Percentiles rank a stretch among this genome's conserved stretches.
These are phyloP conservation scores for Etheostoma perlongum DNA, from an alignment of 2,797 vertebrate species.

Conservation along the genomic window DNA sequence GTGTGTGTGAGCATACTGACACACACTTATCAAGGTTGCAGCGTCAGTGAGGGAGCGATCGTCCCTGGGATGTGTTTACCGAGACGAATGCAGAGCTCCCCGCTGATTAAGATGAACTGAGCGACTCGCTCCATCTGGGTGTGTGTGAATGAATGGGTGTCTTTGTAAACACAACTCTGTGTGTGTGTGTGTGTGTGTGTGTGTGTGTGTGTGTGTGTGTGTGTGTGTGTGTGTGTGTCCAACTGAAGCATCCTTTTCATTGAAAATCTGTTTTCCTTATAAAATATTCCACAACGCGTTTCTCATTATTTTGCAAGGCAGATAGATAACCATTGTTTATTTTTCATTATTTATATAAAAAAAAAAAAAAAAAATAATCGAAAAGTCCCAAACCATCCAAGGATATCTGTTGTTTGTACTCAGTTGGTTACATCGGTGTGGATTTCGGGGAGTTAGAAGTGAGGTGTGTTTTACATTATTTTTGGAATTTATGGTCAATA, in stretches of 20 bases:
- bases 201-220: neutral
- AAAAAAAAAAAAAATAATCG: too few species aligned
- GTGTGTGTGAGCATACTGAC: slow-evolving; percentile 3
- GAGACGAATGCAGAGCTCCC: slow-evolving; percentile 50
- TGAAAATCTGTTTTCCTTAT: slow-evolving; percentile 42
- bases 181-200: slow-evolving; percentile 28
- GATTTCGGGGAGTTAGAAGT: too few species aligned
- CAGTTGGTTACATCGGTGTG: too few species aligned
- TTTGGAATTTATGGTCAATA: too few species aligned
- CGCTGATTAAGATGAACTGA: slow-evolving; percentile 64
- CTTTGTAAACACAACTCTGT: slow-evolving; percentile 42
- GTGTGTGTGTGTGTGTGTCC: neutral
- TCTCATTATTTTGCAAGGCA: slow-evolving; percentile 64
- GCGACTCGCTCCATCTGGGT: slow-evolving; percentile 36
- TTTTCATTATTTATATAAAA: too few species aligned
- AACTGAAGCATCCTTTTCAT: slow-evolving; percentile 49
- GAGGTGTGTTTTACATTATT: too few species aligned
- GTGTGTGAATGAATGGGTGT: slow-evolving; percentile 32
- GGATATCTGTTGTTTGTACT: too few species aligned
- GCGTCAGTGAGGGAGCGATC: slow-evolving; percentile 4
- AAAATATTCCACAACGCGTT: slow-evolving; percentile 38
- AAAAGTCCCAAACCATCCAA: too few species aligned
- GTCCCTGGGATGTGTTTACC: slow-evolving; percentile 36
- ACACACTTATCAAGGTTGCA: slow-evolving; percentile 38
- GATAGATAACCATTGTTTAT: too few species aligned